Conservation (phyloP, 2,113 vertebrate species). For the Eulemur macaco region DNA sequence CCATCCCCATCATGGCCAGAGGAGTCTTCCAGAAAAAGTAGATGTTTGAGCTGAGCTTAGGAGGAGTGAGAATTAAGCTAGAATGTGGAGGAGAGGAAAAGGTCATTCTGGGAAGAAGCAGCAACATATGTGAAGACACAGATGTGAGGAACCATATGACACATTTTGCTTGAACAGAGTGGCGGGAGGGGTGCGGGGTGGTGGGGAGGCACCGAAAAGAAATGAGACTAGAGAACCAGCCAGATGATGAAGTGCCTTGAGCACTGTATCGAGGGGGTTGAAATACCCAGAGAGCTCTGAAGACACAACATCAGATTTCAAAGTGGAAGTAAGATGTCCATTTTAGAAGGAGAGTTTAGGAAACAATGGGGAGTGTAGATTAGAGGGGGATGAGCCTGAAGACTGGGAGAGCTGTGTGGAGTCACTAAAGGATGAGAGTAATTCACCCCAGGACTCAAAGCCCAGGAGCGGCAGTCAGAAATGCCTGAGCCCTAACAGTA, state of each 20-base stretch:
- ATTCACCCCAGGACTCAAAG: neutral
- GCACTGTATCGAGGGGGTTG: neutral
- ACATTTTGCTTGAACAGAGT: neutral
- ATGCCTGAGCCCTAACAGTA: neutral
- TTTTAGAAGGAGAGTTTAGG: neutral
- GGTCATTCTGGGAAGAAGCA: neutral
- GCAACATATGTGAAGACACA: neutral
- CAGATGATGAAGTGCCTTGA: neutral
- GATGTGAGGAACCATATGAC: neutral
- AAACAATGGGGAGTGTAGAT: neutral
- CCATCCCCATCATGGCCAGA: neutral
- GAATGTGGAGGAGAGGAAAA: neutral
- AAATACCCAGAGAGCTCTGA: neutral
- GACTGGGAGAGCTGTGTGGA: neutral
- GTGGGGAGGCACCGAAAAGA: neutral
- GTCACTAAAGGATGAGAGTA: neutral
- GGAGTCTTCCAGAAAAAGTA: neutral
- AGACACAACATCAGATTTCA: neutral
- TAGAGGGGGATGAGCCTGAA: neutral
- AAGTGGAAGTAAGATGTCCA: neutral
- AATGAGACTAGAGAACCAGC: neutral
- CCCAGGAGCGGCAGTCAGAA: neutral
- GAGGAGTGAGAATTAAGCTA: neutral
- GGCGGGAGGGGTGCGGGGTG: accelerated
- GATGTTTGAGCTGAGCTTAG: neutral